phyloP scores from a whole-genome alignment of 2,888 invertebrate genomes.

The Lutraria lutraria region DNA sequence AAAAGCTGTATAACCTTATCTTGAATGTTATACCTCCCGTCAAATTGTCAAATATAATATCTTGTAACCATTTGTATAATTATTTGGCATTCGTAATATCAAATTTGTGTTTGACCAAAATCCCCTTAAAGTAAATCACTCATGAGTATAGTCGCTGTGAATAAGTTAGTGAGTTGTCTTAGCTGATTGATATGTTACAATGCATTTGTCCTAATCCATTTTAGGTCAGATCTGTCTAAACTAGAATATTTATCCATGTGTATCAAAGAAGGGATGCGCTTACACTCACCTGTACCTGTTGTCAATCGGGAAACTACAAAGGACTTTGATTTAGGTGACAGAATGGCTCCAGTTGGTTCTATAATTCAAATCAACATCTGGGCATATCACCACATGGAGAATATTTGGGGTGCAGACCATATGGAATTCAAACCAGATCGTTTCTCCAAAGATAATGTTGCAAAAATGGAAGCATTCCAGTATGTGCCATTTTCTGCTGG shows the following conservation, averaged over 20 bases:
- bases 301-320: slow-evolving; percentile 76
- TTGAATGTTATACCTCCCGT: too few relatives aligned
- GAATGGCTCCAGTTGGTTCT: slow-evolving; percentile 72
- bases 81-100: too few relatives aligned
- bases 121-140: too few relatives aligned
- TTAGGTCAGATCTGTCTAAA: slow-evolving; percentile 78
- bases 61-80: too few relatives aligned
- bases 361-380: slow-evolving; percentile 73
- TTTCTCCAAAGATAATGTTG: slow-evolving; percentile 65
- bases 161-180: too few relatives aligned
- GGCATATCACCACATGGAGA: slow-evolving; percentile 76
- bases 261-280: slow-evolving; percentile 82
- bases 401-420: slow-evolving; percentile 66
- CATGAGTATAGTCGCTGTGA: too few relatives aligned
- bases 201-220: neutral
- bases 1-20: too few relatives aligned
- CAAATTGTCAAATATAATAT: too few relatives aligned
- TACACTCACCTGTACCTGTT: slow-evolving; percentile 80
- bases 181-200: too few relatives aligned
- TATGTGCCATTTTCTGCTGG: slow-evolving; percentile 72
- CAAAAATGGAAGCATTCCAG: slow-evolving; percentile 60
- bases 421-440: slow-evolving; percentile 66
- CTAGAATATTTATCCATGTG: slow-evolving; percentile 79
- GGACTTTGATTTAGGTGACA: slow-evolving; percentile 77
- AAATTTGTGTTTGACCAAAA: too few relatives aligned